Conservation (phyloP, 2,888 invertebrate genomes). For the Clistopyga incitator region DNA sequence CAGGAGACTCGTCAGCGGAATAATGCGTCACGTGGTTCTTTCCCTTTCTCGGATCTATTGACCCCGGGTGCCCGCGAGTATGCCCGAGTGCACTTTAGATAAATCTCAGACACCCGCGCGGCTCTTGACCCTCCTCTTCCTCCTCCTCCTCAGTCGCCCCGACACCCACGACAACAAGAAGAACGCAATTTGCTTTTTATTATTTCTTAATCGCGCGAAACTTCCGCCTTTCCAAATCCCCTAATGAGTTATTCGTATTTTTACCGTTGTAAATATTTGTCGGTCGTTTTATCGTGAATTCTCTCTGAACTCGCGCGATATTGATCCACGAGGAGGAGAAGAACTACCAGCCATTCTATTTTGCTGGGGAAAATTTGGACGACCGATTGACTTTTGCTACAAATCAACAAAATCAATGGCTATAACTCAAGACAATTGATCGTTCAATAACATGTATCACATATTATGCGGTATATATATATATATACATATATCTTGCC, state of each 20-base stretch:
- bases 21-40: slow-evolving; percentile 51
- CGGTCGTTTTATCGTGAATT: not conserved
- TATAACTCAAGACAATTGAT: no score
- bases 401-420: no score
- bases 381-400: no score
- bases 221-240: slow-evolving; percentile 6
- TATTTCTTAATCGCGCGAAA: no score
- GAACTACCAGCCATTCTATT: slow-evolving; percentile 12
- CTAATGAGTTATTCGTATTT: not conserved
- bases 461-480: no score
- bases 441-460: no score
- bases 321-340: not conserved
- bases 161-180: no score
- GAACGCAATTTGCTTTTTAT: no score
- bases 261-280: slow-evolving; percentile 30
- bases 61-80: slow-evolving; percentile 18
- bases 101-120: slow-evolving; percentile 58
- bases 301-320: not conserved
- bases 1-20: slow-evolving; percentile 1
- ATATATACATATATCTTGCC: no score
- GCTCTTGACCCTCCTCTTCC: slow-evolving; percentile 64
- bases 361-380: not conserved
- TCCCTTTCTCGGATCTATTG: slow-evolving; percentile 47
- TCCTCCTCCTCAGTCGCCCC: no score
- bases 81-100: slow-evolving; percentile 41